These are phyloP conservation scores for Andrena bucephala DNA, from an alignment of 2,888 invertebrate genomes.

Conservation along the genomic window DNA sequence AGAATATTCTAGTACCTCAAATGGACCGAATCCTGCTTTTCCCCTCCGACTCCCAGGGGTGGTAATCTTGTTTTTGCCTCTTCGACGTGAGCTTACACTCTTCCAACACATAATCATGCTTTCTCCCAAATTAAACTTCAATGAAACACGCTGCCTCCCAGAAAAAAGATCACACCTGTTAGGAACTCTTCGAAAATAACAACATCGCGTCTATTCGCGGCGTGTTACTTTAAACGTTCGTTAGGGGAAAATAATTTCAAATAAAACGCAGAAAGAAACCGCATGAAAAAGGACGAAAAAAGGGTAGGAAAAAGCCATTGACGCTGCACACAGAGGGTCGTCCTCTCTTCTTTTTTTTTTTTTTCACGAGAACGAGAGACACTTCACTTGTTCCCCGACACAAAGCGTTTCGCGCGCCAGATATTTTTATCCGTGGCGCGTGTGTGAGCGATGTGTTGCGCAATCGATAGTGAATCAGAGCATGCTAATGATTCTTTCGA, in stretches of 20 bases:
- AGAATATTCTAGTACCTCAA: constrained; percentile 18
- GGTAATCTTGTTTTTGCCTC: too few species aligned
- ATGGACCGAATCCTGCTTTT: not conserved
- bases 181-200: too few species aligned
- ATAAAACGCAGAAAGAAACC: not conserved
- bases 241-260: not conserved
- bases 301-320: not conserved
- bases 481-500: constrained; percentile 45
- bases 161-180: too few species aligned
- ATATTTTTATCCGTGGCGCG: constrained; percentile 55
- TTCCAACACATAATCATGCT: too few species aligned
- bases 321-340: not conserved
- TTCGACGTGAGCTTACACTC: too few species aligned
- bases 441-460: constrained; percentile 8
- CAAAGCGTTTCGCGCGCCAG: constrained; percentile 16
- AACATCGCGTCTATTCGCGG: too few species aligned
- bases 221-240: too few species aligned
- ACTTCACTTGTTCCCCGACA: not conserved
- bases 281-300: not conserved
- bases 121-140: too few species aligned
- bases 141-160: too few species aligned
- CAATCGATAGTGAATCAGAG: constrained; percentile 56
- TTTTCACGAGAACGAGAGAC: not conserved
- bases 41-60: not conserved
- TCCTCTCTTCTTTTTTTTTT: constrained; percentile 6